Evolutionary conservation across 2,888 invertebrate genomes (phyloP), one percentile per base, ranked within the genome.

Genomic region (Ecliptopera silaceata): DNA sequence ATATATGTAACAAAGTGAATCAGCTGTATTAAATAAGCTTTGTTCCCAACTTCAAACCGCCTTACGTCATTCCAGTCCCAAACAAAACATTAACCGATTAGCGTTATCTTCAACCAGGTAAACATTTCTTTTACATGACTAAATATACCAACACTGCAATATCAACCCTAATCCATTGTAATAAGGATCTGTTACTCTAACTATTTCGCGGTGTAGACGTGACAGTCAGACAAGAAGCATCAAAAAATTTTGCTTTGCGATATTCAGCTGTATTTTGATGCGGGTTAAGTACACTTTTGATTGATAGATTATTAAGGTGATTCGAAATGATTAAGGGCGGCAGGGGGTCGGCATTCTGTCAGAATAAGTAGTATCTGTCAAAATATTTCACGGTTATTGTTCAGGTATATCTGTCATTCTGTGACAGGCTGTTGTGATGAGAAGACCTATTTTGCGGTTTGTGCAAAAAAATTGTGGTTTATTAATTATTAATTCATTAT

Each of bases 61-160:
- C 72, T 78, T 77, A 80, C 75, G 70, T 77, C 79, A 80, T 71
- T 62, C 67, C 58, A 59, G 68, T 64, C 70, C 72, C 80, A 86
- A 88, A 88, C 82, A 88, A 84, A 84, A 80, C 77, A 79, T 84
- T 59, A 80, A 86, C 81, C 80, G 89, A 89, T 89, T 87, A 88
- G 77, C 66, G 69, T 84, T 86, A 89, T 88, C 86, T 79, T 44
- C 65, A 57, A 71, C 17, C 80, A 83, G 86, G 86, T 86, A 88
- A 83, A 80, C 79, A 81, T 77, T 82, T 80, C 80, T 75, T 72
- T 65, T 55, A 74, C 80, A 84, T 77, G 72, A 80, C 80, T 81
- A 76, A 79, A 85, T 84, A 80, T 74, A 68, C 36, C 6, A 44
- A 42, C 48, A 55, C 15, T 18, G 39, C 34, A 54, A 63, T 63